These are phyloP conservation scores for Sphaerophoria rueppellii DNA, from an alignment of 2,888 invertebrate genomes.

Conservation along the genomic window DNA sequence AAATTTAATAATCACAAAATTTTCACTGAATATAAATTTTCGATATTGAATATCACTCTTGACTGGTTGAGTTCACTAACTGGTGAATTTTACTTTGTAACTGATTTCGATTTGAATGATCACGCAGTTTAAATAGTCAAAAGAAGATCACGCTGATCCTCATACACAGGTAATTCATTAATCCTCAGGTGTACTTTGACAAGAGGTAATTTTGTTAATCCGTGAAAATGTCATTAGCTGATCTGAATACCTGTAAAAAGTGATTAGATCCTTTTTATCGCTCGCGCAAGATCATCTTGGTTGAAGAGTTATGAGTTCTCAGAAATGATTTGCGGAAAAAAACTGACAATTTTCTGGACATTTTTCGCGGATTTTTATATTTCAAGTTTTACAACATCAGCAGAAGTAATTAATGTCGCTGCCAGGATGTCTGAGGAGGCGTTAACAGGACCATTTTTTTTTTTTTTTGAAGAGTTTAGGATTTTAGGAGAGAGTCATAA, in stretches of 20 bases:
- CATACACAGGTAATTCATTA: conserved; percentile 2
- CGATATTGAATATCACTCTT: conserved; percentile 41
- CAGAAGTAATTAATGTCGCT: background rate
- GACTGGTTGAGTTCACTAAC: conserved; percentile 12
- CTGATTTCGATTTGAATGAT: conserved; percentile 8
- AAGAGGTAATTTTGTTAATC: conserved; percentile 26
- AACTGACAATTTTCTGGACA: background rate
- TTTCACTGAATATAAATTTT: background rate
- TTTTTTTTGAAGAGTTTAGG: background rate
- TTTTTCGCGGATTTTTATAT: background rate
- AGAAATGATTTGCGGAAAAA: background rate
- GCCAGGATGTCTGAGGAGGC: conserved; percentile 12
- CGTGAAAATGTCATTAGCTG: conserved; percentile 27
- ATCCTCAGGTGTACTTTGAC: background rate
- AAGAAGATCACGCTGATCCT: background rate
- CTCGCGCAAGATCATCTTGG: background rate
- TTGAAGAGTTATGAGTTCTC: background rate
- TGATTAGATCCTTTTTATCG: background rate
- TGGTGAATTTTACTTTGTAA: conserved; percentile 44
- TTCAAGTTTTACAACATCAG: background rate
- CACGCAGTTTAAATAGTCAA: background rate
- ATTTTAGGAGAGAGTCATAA: too few relatives aligned
- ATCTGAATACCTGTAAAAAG: conserved; percentile 18
- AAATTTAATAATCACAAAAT: background rate
- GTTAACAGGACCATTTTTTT: conserved; percentile 1